A percentile compares a stretch with the other conserved stretches of the same genome.
These are phyloP conservation scores for Stenichneumon culpator DNA, from an alignment of 2,888 invertebrate species.

Conservation along the genomic window DNA sequence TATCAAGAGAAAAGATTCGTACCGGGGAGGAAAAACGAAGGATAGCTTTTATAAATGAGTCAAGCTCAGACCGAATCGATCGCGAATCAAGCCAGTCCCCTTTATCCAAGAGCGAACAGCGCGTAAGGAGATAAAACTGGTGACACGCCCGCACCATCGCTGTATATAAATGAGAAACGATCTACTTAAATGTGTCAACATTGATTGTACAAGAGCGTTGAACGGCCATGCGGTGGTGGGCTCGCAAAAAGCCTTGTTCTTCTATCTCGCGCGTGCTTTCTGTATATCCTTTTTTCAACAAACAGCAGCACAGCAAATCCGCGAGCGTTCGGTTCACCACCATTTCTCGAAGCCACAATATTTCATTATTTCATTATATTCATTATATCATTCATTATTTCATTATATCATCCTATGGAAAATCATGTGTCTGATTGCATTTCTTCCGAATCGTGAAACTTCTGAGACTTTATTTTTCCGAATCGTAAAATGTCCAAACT, in stretches of 20 bases:
- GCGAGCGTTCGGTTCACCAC: not conserved
- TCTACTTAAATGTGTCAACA: slow-evolving; percentile 5
- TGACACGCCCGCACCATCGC: not conserved
- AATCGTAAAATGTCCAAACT: no score
- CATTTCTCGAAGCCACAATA: no score
- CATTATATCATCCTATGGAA: no score
- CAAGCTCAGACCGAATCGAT: not conserved
- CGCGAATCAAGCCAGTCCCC: not conserved
- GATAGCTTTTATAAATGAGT: not conserved
- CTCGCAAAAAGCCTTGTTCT: not conserved
- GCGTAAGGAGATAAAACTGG: slow-evolving; percentile 23
- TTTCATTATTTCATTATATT: no score
- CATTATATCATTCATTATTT: no score
- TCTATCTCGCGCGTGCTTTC: not conserved
- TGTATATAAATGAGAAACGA: not conserved
- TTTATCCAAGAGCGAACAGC: slow-evolving; percentile 2
- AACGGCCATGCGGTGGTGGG: not conserved
- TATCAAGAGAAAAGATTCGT: no score
- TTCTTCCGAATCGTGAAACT: no score
- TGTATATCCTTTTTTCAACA: not conserved
- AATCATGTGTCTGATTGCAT: no score
- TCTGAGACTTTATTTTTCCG: no score
- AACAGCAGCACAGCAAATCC: slow-evolving; percentile 1
- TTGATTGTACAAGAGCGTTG: slow-evolving; percentile 1
- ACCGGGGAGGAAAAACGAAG: not conserved